Percentiles rank a stretch among this genome's conserved stretches.
Evolutionary conservation across 1,140 invertebrate species (phyloP).

Genomic region (Macrotrachela quadricornifera): DNA sequence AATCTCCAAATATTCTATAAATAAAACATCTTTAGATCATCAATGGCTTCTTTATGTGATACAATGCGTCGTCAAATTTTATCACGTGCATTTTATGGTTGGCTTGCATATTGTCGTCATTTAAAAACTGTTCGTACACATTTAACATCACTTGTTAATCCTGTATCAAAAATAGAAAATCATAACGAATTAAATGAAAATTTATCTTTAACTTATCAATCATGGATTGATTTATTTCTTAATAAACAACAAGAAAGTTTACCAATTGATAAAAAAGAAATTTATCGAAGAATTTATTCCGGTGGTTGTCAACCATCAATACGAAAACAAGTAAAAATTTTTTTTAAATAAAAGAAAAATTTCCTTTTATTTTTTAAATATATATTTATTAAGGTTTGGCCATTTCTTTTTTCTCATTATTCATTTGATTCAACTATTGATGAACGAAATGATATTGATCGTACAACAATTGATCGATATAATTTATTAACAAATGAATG

Average conservation of each 20-base stretch:
- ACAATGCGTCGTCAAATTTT: slow-evolving; percentile 83
- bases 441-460: slow-evolving; percentile 6
- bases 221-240: neutral
- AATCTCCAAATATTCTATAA: too few species aligned
- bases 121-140: slow-evolving; percentile 71
- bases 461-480: neutral
- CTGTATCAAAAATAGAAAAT: neutral
- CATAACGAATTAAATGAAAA: neutral
- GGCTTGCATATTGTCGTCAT: slow-evolving; percentile 72
- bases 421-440: slow-evolving; percentile 40
- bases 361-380: neutral
- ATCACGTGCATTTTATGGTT: slow-evolving; percentile 80
- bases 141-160: slow-evolving; percentile 60
- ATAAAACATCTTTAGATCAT: too few species aligned
- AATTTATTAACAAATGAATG: slow-evolving; percentile 2
- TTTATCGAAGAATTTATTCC: slow-evolving; percentile 4
- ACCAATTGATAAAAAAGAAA: neutral
- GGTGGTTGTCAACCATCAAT: neutral
- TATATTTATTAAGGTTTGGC: slow-evolving; percentile 46
- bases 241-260: neutral
- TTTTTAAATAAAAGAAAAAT: neutral
- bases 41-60: slow-evolving; percentile 42
- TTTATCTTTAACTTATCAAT: slow-evolving; percentile 10
- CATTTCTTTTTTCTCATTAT: slow-evolving; percentile 66
- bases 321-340: neutral